Evolutionary conservation across 2,113 vertebrate genomes (phyloP), one percentile per base, ranked within the genome.

Genomic region (Romanogobio albipinnatus): DNA sequence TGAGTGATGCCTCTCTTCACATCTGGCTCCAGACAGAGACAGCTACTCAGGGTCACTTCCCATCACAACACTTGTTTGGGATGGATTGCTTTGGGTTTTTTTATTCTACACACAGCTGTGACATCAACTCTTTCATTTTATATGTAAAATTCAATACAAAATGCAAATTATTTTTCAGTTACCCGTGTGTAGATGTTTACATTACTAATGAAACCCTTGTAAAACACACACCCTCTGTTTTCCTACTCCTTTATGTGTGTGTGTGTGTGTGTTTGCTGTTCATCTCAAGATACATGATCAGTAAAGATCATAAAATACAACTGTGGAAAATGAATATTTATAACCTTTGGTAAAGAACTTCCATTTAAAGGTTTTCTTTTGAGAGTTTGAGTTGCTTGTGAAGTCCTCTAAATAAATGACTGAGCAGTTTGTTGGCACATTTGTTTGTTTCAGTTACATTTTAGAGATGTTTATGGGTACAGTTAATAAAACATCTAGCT

Each of bases 1-100:
- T 36, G 92, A 95, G 17, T 82, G 64, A 39, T 2, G 5, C 5
- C 15, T 76, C 47, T 3, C 24, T 59, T n/a, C 19, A 3, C 5
- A 22, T 58, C 22, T 76, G 19, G 10, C 17, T 61, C 45, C 9
- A 47, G 1, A 0, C 10, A 3, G 49, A 24, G n/a, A 45, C 13
- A 9, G 64, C 9, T 26, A 75, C 45, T 76, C 74, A 53, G 74
- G 74, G 64, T 68, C 64, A 1, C 2, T 66, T 66, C 13, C 6
- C 26, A 68, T 17, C 24, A 36, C 14, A 26, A 24, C 2, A 3
- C n/a, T 74, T 75, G 36, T 51, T 51, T 75, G 8, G 71, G 45
- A 51, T 45, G 4, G 70, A n/a, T 73, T 45, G 70, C 22, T 76
- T 49, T 22, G 9, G 0, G 10, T 10, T 64, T 26, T 29, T 61